These are phyloP conservation scores for Incurvaria masculella DNA, from an alignment of 2,888 invertebrate species.

Conservation along the genomic window DNA sequence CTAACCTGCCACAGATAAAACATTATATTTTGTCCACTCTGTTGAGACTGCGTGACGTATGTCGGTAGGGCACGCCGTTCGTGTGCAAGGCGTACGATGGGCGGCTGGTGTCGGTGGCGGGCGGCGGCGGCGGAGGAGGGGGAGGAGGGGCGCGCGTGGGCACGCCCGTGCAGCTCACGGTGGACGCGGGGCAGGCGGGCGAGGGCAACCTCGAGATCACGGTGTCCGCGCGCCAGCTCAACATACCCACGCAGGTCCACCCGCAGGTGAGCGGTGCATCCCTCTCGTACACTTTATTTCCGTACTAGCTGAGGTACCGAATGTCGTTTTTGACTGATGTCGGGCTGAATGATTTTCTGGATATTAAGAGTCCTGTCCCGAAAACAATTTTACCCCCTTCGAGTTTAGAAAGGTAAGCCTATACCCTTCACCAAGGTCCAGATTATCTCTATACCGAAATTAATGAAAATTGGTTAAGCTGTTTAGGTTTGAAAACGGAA, in stretches of 20 bases:
- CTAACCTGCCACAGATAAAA: too few species aligned
- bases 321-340: too few species aligned
- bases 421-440: too few species aligned
- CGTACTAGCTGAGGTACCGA: neutral
- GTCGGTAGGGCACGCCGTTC: slow-evolving; percentile 82
- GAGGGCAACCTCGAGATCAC: slow-evolving; percentile 97
- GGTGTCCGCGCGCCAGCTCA: slow-evolving; percentile 88
- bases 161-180: slow-evolving; percentile 89
- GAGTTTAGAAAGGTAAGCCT: too few species aligned
- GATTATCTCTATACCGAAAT: too few species aligned
- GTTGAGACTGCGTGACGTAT: too few species aligned
- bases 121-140: slow-evolving; percentile 66
- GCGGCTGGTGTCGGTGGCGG: slow-evolving; percentile 77
- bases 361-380: too few species aligned
- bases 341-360: too few species aligned
- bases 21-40: too few species aligned
- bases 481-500: too few species aligned
- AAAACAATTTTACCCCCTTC: too few species aligned
- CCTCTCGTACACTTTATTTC: neutral
- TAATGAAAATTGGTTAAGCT: too few species aligned
- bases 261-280: slow-evolving; percentile 69
- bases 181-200: slow-evolving; percentile 95
- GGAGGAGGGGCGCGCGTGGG: slow-evolving; percentile 73
- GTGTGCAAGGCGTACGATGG: slow-evolving; percentile 93
- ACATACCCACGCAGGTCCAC: slow-evolving; percentile 94